Base-by-base conservation (phyloP, 2,113 vertebrate species). In the Dicrurus megarhynchus region DNA sequence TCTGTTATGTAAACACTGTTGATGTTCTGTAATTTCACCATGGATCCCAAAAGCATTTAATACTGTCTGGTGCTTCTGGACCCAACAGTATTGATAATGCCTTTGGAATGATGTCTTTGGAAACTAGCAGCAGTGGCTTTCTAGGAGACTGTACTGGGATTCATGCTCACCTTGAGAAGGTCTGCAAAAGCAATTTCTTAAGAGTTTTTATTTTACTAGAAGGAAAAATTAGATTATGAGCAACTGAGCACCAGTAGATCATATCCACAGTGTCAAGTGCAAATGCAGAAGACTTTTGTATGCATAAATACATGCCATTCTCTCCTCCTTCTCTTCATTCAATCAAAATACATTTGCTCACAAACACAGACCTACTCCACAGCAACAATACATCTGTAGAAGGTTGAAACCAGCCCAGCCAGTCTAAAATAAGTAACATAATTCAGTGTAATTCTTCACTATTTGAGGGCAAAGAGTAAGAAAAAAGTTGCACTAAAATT, bases 1-100 rank as follows among this genome's bases (percentile, higher is more conserved):
- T 68, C 69, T 94, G 68, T 87, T 92, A 91, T 23, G 47, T 74
- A 92, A 94, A 88, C 44, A 44, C 41, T 89, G 64, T 17, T 93
- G 74, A 67, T 57, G 14, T 63, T 79, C 64, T 95, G 74, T 67
- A 81, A 92, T 81, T 81, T 93, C 46, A 17, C 76, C 26, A 10
- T 17, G 39, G 64, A 47, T 89, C 37, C 69, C 27, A 75, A 74
- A 47, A 37, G 39, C 61, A 41, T 63, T 77, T 81, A n/a, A 47
- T 71, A 12, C 24, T 84, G 7, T 37, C 60, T 47, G 26, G 13
- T 75, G 24, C 18, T 84, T 69, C 68, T 50, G 64, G 42, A 57
- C 14, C 42, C 28, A 63, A 47, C 22, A 27, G 20, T 41, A 44
- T 8, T n/a, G 39, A 50, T 42, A 84, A 59, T 7, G 24, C 9